Evolutionary conservation across 35 echinoderm and acorn worm genomes (phyloP), one percentile per base, ranked within the genome.

Genomic region (Ophiothrix spiculata): DNA sequence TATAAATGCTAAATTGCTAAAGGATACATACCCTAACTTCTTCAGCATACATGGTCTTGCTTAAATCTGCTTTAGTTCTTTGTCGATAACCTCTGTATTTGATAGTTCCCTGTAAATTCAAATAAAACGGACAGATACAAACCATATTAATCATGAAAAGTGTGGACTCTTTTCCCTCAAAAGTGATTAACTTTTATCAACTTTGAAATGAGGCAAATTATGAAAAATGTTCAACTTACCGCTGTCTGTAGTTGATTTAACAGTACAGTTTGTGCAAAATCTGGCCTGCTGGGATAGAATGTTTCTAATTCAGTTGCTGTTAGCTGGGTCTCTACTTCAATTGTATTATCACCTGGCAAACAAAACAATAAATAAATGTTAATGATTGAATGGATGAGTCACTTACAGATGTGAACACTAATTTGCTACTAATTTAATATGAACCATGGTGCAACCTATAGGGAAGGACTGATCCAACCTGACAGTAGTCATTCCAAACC

Each of bases 51-150:
- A 97, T 97, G 1, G 94, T 97, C 74, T 93, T 92, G 56, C 91
- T 97, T 16, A 97, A 77, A 73, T 97, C 94, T 56, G 94, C 94
- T 90, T 97, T 97, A 33, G 94, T 97, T 36, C 91, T 86, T 77
- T 79, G 87, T 38, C 91, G 79, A 19, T 76, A 77, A 1, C 94
- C 94, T 80, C 40, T 88, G 49, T 88, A 93, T 13, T 45, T 75
- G 8, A 64, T 31, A 15, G 39, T 49, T 21, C 91, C 81, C 56
- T 88, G 56, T 0, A 36, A 25, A 31, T 56, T 37, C 14, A 54
- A 64, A 39, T 39, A 83, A 84, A 80, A 39, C 19, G 33, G 0
- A 80, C 25, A 19, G 81, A 85, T 32, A 37, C 1, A n/a, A n/a
- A n/a, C n/a, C n/a, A n/a, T n/a, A n/a, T n/a, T n/a, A n/a, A n/a